phyloP scores from a whole-genome alignment of 2,113 vertebrate genomes.

The Sinocyclocheilus maitianheensis region DNA sequence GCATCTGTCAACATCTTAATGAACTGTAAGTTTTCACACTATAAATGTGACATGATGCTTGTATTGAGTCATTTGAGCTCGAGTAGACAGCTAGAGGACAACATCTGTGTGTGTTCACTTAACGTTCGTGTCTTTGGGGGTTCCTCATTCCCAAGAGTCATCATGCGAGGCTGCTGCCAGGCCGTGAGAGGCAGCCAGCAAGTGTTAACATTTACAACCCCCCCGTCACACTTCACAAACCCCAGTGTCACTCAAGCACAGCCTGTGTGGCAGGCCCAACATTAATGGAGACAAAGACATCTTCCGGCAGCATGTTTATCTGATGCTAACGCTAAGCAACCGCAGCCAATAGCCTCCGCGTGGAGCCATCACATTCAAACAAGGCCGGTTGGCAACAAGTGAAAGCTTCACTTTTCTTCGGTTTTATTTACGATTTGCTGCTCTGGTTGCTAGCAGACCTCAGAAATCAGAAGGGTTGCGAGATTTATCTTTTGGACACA shows the following conservation, averaged over 20 bases:
- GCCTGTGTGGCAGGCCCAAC: conserved; percentile 72
- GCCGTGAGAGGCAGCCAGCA: conserved; percentile 66
- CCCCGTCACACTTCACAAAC: conserved; percentile 76
- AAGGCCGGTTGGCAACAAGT: conserved; percentile 59
- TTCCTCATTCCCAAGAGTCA: conserved; percentile 64
- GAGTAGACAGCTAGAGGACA: conserved; percentile 49
- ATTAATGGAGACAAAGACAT: conserved; percentile 79
- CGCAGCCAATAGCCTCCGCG: conserved; percentile 65
- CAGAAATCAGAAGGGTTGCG: conserved; percentile 52
- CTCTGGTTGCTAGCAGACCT: conserved; percentile 64
- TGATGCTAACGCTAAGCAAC: conserved; percentile 75
- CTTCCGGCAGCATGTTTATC: conserved; percentile 76
- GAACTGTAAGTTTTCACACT: conserved; percentile 31
- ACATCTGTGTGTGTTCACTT: conserved; percentile 56
- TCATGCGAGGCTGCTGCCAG: conserved; percentile 59
- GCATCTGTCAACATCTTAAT: conserved; percentile 39
- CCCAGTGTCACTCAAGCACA: conserved; percentile 72
- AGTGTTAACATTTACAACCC: conserved; percentile 74
- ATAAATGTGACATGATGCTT: conserved; percentile 1
- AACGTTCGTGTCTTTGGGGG: conserved; percentile 59
- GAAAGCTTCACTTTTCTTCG: conserved; percentile 51
- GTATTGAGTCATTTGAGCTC: conserved; percentile 34
- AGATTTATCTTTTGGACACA: conserved; percentile 48
- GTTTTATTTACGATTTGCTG: conserved; percentile 46
- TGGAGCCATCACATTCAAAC: conserved; percentile 65